Evolutionary conservation across 2,113 vertebrate genomes (phyloP).

Genomic region (Sylvietta virens): DNA sequence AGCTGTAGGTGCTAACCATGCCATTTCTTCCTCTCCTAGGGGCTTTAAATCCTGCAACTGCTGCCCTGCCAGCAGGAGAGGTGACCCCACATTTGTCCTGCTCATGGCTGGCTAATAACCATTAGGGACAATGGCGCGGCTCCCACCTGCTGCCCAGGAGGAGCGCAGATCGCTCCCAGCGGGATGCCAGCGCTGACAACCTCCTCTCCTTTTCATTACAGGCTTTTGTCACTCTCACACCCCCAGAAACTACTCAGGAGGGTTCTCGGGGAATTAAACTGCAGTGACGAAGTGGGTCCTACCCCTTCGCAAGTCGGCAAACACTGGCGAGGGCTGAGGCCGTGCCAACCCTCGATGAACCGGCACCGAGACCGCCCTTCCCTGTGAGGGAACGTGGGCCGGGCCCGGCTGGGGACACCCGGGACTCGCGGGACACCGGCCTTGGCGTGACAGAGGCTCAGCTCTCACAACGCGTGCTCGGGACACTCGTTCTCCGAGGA

Average conservation of each 20-base stretch:
- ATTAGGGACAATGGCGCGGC: conserved; percentile 73
- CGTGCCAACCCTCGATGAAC: rapidly evolving
- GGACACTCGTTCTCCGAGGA: neutral
- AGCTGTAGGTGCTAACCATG: conserved; percentile 62
- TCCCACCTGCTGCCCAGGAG: conserved; percentile 88
- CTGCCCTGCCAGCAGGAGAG: conserved; percentile 81
- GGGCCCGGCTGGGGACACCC: rapidly evolving
- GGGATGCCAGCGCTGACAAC: conserved; percentile 56
- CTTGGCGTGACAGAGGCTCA: rapidly evolving
- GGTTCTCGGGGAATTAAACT: conserved; percentile 8
- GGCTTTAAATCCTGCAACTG: conserved; percentile 76
- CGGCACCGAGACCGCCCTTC: rapidly evolving
- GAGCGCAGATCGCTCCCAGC: conserved; percentile 64
- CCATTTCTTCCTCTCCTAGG: conserved; percentile 75
- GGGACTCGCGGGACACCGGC: rapidly evolving
- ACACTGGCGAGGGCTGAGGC: neutral
- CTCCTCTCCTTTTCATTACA: conserved; percentile 60
- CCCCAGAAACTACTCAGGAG: conserved; percentile 18
- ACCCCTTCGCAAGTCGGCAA: neutral
- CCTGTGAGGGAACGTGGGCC: rapidly evolving
- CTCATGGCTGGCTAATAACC: conserved; percentile 85
- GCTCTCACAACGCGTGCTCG: rapidly evolving
- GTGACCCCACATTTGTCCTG: conserved; percentile 82
- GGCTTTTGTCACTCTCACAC: conserved; percentile 16
- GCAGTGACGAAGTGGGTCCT: neutral